These are phyloP conservation scores for Lipotes vexillifer DNA, from an alignment of 2,113 vertebrate species.

Conservation along the genomic window DNA sequence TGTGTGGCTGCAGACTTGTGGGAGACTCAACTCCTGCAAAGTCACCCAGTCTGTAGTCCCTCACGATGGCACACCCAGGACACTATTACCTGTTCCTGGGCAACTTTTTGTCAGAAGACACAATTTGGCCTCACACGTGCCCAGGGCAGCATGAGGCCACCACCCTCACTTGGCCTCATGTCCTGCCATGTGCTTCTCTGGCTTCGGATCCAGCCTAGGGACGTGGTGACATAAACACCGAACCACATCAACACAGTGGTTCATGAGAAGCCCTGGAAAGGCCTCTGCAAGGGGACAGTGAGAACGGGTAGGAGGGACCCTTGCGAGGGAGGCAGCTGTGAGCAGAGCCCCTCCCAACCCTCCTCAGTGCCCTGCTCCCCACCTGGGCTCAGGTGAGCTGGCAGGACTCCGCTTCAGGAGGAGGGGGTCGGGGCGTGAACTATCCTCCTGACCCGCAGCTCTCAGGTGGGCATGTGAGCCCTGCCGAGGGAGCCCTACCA, in stretches of 20 bases:
- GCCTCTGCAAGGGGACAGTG: rapidly evolving
- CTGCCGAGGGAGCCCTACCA: neutral
- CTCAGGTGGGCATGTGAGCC: rapidly evolving
- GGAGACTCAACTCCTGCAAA: rapidly evolving
- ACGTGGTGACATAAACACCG: rapidly evolving
- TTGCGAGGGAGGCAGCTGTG: neutral
- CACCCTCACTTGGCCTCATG: neutral
- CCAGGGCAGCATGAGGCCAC: too few species aligned
- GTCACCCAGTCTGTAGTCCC: rapidly evolving
- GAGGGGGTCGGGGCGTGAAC: rapidly evolving
- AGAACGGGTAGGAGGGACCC: neutral
- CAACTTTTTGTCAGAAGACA: neutral
- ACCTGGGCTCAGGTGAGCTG: neutral
- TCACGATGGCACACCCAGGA: rapidly evolving
- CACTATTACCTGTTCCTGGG: rapidly evolving
- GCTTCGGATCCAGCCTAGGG: rapidly evolving
- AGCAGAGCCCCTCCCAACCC: rapidly evolving
- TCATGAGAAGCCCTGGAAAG: rapidly evolving
- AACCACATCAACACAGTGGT: rapidly evolving
- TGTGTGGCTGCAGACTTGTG: rapidly evolving
- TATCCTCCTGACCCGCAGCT: rapidly evolving
- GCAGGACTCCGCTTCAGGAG: neutral
- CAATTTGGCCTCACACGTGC: too few species aligned
- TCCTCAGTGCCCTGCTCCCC: neutral
- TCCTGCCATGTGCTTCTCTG: neutral